Conservation (phyloP, 1,140 invertebrate species). For the Ruditapes philippinarum region DNA sequence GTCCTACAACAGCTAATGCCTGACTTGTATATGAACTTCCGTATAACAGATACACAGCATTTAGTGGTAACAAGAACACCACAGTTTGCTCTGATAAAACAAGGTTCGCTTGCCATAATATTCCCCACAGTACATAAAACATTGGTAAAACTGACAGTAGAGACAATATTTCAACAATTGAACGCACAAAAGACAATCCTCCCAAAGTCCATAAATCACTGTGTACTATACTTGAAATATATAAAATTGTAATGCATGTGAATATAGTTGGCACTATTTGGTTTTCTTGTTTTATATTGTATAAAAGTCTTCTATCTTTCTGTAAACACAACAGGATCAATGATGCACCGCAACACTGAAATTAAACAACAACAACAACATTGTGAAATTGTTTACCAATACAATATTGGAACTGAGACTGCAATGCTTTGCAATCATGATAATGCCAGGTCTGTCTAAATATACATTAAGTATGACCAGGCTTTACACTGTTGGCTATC, state of each 20-base stretch:
- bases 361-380: too few relatives aligned
- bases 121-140: conserved; percentile 73
- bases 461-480: too few relatives aligned
- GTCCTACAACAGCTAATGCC: conserved; percentile 68
- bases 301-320: conserved; percentile 69
- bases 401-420: too few relatives aligned
- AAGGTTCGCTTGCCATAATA: conserved; percentile 70
- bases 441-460: too few relatives aligned
- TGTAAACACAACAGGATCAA: conserved; percentile 75
- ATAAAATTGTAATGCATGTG: conserved; percentile 42
- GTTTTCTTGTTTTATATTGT: conserved; percentile 68
- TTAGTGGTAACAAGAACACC: conserved; percentile 75
- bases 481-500: too few relatives aligned
- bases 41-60: conserved; percentile 66
- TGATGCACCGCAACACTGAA: conserved; percentile 75
- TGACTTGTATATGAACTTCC: conserved; percentile 72
- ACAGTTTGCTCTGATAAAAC: conserved; percentile 75
- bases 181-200: conserved; percentile 43
- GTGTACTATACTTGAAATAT: conserved; percentile 1
- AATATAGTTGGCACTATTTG: conserved; percentile 74
- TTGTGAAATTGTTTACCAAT: too few relatives aligned
- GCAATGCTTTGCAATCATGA: too few relatives aligned
- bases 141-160: conserved; percentile 69
- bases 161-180: conserved; percentile 67
- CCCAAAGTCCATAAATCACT: conserved; percentile 47